A percentile compares a stretch with the other conserved stretches of the same genome.
These are phyloP conservation scores for Scaptomyza polygonia DNA, from an alignment of 2,888 invertebrate genomes.

Conservation along the genomic window DNA sequence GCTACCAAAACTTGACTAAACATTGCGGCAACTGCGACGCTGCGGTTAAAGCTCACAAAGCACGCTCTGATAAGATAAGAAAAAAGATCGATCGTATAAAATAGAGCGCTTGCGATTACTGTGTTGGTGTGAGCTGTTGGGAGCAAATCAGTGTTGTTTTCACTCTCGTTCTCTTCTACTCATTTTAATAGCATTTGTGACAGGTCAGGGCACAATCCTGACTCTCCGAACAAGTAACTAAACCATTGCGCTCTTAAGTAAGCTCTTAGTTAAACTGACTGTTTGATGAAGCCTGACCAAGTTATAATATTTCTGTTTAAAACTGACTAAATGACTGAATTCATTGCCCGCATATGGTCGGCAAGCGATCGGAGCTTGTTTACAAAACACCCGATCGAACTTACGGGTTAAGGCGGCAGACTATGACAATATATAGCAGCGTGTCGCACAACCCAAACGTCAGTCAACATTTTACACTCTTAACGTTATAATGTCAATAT, in stretches of 20 bases:
- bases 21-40: slow-evolving; percentile 19
- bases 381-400: slow-evolving; percentile 10
- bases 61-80: slow-evolving; percentile 66
- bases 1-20: slow-evolving; percentile 68
- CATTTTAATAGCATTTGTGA: slow-evolving; percentile 34
- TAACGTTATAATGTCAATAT: slow-evolving; percentile 53
- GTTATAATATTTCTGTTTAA: neutral
- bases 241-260: slow-evolving; percentile 6
- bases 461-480: slow-evolving; percentile 58
- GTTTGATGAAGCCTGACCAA: too few species aligned
- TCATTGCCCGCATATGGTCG: slow-evolving; percentile 15
- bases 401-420: slow-evolving; percentile 1
- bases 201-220: slow-evolving; percentile 62
- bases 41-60: slow-evolving; percentile 45
- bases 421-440: slow-evolving; percentile 33
- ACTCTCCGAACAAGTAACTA: slow-evolving; percentile 4
- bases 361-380: slow-evolving; percentile 10
- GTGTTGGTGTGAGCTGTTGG: neutral
- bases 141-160: neutral
- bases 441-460: slow-evolving; percentile 16
- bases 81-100: slow-evolving; percentile 43
- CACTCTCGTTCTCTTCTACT: slow-evolving; percentile 6
- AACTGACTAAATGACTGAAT: slow-evolving; percentile 3
- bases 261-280: neutral
- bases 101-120: slow-evolving; percentile 20